phyloP scores from a whole-genome alignment of 2,113 vertebrate species.

The Neoarius graeffei region DNA sequence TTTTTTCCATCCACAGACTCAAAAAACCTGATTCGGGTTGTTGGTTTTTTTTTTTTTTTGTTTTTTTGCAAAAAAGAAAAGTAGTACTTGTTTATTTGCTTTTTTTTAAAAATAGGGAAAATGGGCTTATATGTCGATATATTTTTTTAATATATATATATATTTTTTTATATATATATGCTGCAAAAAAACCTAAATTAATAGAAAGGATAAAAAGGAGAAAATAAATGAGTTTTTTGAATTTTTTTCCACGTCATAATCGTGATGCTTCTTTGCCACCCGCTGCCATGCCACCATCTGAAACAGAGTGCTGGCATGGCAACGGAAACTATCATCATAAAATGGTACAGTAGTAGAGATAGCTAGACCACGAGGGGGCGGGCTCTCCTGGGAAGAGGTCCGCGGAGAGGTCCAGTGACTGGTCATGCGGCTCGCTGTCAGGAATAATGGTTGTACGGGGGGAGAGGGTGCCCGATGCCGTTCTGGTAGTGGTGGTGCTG shows the following conservation, averaged over 20 bases:
- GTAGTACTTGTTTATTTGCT: slow-evolving; percentile 67
- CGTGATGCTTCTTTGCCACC: slow-evolving; percentile 80
- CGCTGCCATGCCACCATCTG: slow-evolving; percentile 90
- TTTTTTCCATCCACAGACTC: slow-evolving; percentile 94
- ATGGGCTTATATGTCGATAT: slow-evolving; percentile 65
- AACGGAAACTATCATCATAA: slow-evolving; percentile 99
- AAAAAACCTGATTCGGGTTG: slow-evolving; percentile 82
- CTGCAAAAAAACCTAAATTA: slow-evolving; percentile 82
- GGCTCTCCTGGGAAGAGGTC: slow-evolving; percentile 99
- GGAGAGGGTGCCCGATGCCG: slow-evolving; percentile 97
- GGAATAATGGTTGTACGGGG: slow-evolving; percentile 99
- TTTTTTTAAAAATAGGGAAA: slow-evolving; percentile 56
- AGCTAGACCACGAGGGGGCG: slow-evolving; percentile 98
- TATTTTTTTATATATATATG: slow-evolving; percentile 64
- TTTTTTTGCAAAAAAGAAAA: slow-evolving; percentile 59
- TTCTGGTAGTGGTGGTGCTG: slow-evolving; percentile 99
- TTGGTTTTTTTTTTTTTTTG: slow-evolving; percentile 47
- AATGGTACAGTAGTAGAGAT: slow-evolving; percentile 99
- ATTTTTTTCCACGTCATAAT: slow-evolving; percentile 74
- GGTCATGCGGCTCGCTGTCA: slow-evolving; percentile 99
- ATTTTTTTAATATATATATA: background rate
- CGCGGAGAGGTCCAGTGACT: slow-evolving; percentile 98
- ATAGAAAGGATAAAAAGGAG: slow-evolving; percentile 77
- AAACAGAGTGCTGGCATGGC: slow-evolving; percentile 79
- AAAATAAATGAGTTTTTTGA: slow-evolving; percentile 64